Percentiles rank a stretch among this genome's conserved stretches.
Evolutionary conservation across 1,140 invertebrate genomes (phyloP).

Genomic region (Temnothorax longispinosus): DNA sequence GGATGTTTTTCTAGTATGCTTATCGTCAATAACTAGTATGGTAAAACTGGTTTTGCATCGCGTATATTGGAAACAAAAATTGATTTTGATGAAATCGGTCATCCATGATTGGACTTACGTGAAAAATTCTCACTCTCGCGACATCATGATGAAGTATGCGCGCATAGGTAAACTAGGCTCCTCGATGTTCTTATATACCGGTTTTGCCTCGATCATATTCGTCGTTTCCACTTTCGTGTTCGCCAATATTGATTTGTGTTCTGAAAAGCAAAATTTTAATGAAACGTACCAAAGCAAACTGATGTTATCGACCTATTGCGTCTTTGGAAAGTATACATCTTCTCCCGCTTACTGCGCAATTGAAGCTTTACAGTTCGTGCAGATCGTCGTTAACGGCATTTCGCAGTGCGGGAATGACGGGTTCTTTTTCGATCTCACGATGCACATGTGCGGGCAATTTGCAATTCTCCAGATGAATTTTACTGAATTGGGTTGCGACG

Average conservation of each 20-base stretch:
- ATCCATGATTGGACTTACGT: constrained; percentile 23
- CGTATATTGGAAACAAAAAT: constrained; percentile 26
- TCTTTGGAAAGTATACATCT: constrained; percentile 25
- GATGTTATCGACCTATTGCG: constrained; percentile 28
- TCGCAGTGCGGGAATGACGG: constrained; percentile 65
- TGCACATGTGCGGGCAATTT: constrained; percentile 55
- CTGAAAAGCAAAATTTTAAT: background rate
- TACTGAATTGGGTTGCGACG: background rate
- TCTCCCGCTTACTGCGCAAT: background rate
- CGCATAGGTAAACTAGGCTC: constrained; percentile 8
- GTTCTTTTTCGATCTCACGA: constrained; percentile 61
- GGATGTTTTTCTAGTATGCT: constrained; percentile 55
- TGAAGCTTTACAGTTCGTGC: constrained; percentile 20
- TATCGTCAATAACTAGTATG: constrained; percentile 33
- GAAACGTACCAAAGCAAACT: background rate
- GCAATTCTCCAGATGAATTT: constrained; percentile 39
- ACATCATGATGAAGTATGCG: constrained; percentile 43
- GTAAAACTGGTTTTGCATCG: constrained; percentile 50
- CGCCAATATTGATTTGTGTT: background rate
- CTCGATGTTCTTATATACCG: background rate
- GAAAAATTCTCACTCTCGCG: background rate
- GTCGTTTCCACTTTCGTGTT: background rate
- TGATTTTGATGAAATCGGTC: background rate
- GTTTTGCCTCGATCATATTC: background rate
- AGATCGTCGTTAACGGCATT: constrained; percentile 32